These are phyloP conservation scores for Pomacea maculata DNA, from an alignment of 1,140 invertebrate genomes.

Conservation along the genomic window DNA sequence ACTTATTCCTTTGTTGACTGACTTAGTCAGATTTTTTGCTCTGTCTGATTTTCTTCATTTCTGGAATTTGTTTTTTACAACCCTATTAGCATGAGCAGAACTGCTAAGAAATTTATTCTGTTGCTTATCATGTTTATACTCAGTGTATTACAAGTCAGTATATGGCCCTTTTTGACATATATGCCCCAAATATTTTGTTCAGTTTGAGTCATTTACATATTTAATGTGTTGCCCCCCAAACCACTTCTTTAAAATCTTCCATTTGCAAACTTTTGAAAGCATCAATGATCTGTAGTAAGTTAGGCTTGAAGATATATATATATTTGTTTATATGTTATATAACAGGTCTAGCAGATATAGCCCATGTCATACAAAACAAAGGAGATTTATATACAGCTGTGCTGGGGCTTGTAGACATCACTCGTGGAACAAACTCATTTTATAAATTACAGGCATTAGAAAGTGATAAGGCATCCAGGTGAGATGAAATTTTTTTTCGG, in stretches of 20 bases:
- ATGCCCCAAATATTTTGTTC: no score
- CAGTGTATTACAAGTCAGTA: no score
- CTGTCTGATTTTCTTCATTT: no score
- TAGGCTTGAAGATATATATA: background rate
- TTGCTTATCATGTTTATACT: no score
- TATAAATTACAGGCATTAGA: constrained; percentile 95
- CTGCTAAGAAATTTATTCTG: no score
- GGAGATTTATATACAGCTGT: constrained; percentile 78
- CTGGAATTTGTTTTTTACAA: no score
- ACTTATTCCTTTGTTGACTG: no score
- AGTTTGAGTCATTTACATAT: background rate
- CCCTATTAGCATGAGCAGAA: no score
- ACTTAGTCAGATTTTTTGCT: no score
- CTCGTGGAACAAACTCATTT: constrained; percentile 88
- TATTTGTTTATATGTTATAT: constrained; percentile 11
- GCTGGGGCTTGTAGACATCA: constrained; percentile 86
- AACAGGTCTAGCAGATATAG: constrained; percentile 75
- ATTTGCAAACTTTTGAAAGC: background rate
- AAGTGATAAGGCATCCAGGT: constrained; percentile 74
- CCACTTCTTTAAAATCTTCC: background rate
- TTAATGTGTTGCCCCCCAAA: background rate
- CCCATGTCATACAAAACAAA: constrained; percentile 78
- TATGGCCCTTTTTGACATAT: no score
- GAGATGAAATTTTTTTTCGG: constrained; percentile 26
- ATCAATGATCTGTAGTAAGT: background rate